Evolutionary conservation across 2,888 invertebrate species (phyloP).

Genomic region (Netelia virgata): DNA sequence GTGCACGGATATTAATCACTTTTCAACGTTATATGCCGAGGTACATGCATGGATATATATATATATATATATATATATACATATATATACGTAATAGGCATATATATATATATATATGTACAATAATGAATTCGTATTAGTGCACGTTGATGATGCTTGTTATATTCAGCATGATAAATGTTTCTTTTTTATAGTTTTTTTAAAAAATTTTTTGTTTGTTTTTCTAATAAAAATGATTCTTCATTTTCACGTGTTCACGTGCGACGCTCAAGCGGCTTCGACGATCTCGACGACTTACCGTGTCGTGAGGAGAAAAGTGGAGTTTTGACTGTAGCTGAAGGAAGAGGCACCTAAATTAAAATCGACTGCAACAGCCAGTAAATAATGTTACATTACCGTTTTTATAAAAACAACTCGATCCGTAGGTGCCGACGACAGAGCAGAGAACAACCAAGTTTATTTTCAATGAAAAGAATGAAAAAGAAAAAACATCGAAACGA

Average conservation of each 20-base stretch:
- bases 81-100: conserved; percentile 32
- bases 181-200: conserved; percentile 10
- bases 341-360: conserved; percentile 59
- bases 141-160: conserved; percentile 29
- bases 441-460: neutral
- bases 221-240: neutral
- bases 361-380: conserved; percentile 25
- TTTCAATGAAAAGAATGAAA: too few relatives aligned
- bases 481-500: neutral
- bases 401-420: conserved; percentile 14
- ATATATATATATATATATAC: conserved; percentile 62
- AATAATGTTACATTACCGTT: conserved; percentile 34
- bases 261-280: neutral
- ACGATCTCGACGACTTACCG: conserved; percentile 67
- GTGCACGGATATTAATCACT: conserved; percentile 80
- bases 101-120: conserved; percentile 39
- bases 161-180: neutral
- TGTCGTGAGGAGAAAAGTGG: conserved; percentile 64
- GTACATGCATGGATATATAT: conserved; percentile 75
- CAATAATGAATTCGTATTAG: conserved; percentile 52
- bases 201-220: neutral
- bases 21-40: conserved; percentile 66
- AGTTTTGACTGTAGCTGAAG: conserved; percentile 49
- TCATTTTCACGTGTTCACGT: neutral
- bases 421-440: neutral